A percentile compares a stretch with the other conserved stretches of the same genome.
Conservation (phyloP, 2,797 vertebrate species). For the Enteromius mattozi region DNA sequence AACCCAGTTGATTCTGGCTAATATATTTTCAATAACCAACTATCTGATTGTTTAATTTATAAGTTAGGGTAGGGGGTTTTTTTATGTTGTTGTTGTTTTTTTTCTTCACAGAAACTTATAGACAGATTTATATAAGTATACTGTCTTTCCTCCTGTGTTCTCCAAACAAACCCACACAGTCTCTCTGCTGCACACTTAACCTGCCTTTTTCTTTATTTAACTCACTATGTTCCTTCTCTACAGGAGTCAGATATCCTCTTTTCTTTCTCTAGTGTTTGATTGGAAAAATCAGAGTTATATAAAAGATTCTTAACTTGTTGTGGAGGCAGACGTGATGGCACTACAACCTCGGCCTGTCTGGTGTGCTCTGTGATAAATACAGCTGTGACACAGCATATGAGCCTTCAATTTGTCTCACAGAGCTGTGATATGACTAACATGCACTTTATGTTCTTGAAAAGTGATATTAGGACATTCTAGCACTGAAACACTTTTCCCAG, state of each 20-base stretch:
- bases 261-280: background rate
- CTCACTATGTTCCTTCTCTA: background rate
- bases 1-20: background rate
- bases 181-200: background rate
- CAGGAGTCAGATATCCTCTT: background rate
- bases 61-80: background rate
- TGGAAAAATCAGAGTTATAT: background rate
- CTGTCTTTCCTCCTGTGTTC: background rate
- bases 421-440: background rate
- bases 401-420: background rate
- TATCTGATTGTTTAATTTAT: background rate
- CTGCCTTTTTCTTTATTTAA: conserved; percentile 23
- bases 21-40: background rate
- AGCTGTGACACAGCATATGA: background rate
- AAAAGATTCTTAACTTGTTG: background rate
- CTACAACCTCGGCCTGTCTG: background rate
- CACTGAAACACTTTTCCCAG: background rate
- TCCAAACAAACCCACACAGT: conserved; percentile 22
- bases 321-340: background rate
- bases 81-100: background rate
- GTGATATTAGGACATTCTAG: background rate
- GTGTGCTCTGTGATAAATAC: background rate
- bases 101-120: background rate
- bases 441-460: background rate
- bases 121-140: background rate